Conservation (phyloP, 2,113 vertebrate species). For the Hassar affinis region DNA sequence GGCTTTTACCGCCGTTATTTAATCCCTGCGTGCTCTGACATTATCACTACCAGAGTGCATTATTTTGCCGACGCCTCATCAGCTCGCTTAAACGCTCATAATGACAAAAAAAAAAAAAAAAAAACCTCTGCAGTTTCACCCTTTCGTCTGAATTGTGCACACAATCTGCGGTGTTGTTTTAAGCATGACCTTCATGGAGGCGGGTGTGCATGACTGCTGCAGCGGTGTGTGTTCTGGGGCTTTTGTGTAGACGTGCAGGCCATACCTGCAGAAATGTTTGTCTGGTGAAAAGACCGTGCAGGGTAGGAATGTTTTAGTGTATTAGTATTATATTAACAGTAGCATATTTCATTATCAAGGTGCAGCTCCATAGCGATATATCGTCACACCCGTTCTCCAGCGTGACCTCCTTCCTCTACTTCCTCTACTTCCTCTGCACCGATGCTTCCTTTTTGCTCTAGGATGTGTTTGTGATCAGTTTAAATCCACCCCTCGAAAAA, state of each 20-base stretch:
- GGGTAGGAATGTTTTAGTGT: neutral
- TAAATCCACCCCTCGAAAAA: neutral
- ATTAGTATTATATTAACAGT: no score
- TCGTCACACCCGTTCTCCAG: no score
- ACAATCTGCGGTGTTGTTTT: neutral
- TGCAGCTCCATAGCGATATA: neutral
- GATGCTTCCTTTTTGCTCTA: neutral
- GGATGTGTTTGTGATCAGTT: neutral
- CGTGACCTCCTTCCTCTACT: neutral
- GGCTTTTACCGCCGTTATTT: conserved; percentile 9
- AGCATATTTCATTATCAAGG: no score
- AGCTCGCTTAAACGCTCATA: neutral
- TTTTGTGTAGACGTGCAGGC: neutral
- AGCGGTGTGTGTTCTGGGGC: neutral
- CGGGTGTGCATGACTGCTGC: neutral
- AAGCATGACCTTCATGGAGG: neutral
- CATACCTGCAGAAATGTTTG: neutral
- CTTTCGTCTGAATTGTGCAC: neutral
- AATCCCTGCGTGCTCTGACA: conserved; percentile 23
- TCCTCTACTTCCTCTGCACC: no score
- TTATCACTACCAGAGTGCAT: conserved; percentile 21
- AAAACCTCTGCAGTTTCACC: neutral
- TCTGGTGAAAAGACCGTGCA: neutral
- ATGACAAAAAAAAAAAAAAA: neutral
- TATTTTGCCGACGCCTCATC: neutral